Evolutionary conservation across 2,888 invertebrate genomes (phyloP), one percentile per base, ranked within the genome.

Genomic region (Drosophila affinis): DNA sequence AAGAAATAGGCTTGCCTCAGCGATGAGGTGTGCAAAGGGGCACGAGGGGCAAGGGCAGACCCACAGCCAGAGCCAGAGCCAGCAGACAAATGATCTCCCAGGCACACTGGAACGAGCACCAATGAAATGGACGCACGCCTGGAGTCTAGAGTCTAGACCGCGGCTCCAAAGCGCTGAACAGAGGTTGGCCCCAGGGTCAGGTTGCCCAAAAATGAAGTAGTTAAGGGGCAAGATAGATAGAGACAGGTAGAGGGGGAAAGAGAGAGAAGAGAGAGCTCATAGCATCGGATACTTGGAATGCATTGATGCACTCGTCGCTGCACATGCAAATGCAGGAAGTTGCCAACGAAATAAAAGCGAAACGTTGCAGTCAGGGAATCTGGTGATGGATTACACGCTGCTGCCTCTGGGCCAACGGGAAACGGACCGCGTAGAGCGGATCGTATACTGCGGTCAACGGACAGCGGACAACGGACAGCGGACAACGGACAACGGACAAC

Each of bases 301-400:
- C 53, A 62, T 39, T 39, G 39, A 39, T 39, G 39, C 39, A 39
- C 39, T 39, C 39, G 39, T 39, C 39, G 6, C 1, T 55, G 56
- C 10, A 63, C 78, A 81, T 89, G 80, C 80, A 83, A 90, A 90
- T 89, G 88, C 81, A 87, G 88, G 83, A 89, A 87, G 86, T 81
- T 74, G 49, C 44, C 4, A 34, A 14, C 34, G 12, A 34, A 34
- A 34, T 12, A 34, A 34, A 34, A 34, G 34, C 34, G 5, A 34
- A 32, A 32, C 32, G 32, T 32, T 32, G 32, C 32, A 32, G 21
- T 21, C 32, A 3, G 32, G 32, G 39, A 56, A 76, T 69, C 78
- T 62, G 72, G 68, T 83, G 83, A 88, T 83, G 87, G 78, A 83
- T 88, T 86, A 64, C 81, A 72, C 69, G 61, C 77, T 59, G 77